Base-by-base conservation (phyloP, 2,888 invertebrate genomes). In the Eupithecia pulchellata region DNA sequence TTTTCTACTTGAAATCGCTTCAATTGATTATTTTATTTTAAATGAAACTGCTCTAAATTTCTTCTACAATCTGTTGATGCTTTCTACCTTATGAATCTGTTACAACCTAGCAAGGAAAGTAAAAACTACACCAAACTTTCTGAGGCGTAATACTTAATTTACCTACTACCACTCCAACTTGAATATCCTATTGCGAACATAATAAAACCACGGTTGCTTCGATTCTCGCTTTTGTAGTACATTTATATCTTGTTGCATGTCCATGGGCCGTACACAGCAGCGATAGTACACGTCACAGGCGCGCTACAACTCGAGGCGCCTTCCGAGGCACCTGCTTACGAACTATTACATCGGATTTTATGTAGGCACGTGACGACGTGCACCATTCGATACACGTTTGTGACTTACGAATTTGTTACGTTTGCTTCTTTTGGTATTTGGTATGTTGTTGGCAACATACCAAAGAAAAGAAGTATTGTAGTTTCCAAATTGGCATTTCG, bases 351-450 rank as follows among this genome's bases (percentile, higher is more conserved):
- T 47, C 36, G 36, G 29, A 65, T 70, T 68, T 61, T 58, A 62
- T 65, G 70, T 68, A 57, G 62, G 62, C 66, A 67, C 69, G 73
- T 69, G 36, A 69, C 25, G 13, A 25, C 52, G 52, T 52, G 52
- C 52, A 36, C 64, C 32, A 67, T 66, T 64, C 42, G 30, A 60
- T 64, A 68, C 61, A 71, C 63, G 25, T 36, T 47, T 57, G 47
- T 42, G 30, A 36, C 52, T 52, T 13, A 68, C 68, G n/a, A 68
- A 62, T 47, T 47, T 47, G 47, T 47, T 47, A 20, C 20, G 47
- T 47, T 47, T 47, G 47, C 32, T 47, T 11, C 20, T 47, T 47
- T 47, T 52, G 52, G 42, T 42, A 42, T 42, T 42, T n/a, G 42
- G 52, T 52, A 52, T 52, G 20, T 47, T 20, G 47, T 52, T 52